Conservation (phyloP, 2,113 vertebrate species). For the Anguilla rostrata region DNA sequence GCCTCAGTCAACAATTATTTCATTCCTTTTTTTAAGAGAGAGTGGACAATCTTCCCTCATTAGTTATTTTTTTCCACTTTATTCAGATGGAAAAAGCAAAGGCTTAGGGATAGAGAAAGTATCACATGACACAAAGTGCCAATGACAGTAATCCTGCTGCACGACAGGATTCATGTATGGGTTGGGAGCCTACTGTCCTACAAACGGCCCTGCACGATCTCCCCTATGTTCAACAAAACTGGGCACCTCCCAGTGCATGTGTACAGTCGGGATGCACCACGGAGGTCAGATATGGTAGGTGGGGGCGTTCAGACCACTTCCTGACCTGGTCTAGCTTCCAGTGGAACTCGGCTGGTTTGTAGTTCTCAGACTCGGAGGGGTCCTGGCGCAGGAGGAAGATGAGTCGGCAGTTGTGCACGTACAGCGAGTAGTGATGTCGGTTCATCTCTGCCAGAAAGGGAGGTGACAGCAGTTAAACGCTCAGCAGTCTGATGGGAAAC, state of each 20-base stretch:
- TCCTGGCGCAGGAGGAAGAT: constrained; percentile 92
- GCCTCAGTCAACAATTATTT: not conserved
- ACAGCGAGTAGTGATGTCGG: constrained; percentile 89
- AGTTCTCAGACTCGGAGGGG: constrained; percentile 77
- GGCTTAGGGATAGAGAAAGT: no score
- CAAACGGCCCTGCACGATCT: no score
- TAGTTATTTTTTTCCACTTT: no score
- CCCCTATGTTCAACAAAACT: not conserved
- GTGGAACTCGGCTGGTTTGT: constrained; percentile 94
- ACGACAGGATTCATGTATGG: no score
- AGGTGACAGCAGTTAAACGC: not conserved
- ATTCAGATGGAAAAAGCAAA: no score
- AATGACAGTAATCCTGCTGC: no score
- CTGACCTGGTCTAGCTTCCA: constrained; percentile 93
- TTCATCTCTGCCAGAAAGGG: constrained; percentile 81
- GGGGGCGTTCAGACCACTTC: no score
- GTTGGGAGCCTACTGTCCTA: no score
- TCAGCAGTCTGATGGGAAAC: not conserved
- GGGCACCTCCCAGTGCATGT: not conserved
- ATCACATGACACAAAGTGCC: no score
- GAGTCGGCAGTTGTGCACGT: constrained; percentile 89
- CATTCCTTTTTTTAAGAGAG: no score
- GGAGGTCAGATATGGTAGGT: not conserved
- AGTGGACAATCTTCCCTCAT: no score
- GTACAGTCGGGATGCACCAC: not conserved